Conservation (phyloP, 2,113 vertebrate genomes). For the Acanthisitta chloris region DNA sequence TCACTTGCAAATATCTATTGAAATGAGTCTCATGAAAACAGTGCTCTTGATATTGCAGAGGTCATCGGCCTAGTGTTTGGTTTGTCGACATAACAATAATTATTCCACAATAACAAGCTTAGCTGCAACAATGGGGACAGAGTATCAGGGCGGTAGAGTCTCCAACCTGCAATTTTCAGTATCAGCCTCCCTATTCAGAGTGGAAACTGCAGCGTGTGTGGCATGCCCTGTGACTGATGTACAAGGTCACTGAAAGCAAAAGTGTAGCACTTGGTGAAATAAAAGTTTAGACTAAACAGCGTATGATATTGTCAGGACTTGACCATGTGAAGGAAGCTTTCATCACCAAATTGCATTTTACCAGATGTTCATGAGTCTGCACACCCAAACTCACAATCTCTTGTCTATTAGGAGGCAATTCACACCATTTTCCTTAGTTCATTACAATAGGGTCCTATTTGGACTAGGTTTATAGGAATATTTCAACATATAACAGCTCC, state of each 20-base stretch:
- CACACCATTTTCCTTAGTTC: not conserved
- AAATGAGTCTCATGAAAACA: not conserved
- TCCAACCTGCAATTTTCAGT: not conserved
- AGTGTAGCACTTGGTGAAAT: constrained; percentile 17
- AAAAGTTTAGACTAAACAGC: constrained; percentile 19
- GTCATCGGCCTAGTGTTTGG: not conserved
- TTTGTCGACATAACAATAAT: not conserved
- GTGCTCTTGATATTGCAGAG: not conserved
- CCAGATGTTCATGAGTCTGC: not conserved
- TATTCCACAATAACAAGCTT: not conserved
- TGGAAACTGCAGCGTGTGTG: not conserved
- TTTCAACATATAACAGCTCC: not conserved
- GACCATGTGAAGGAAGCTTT: not conserved
- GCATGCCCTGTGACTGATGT: not conserved
- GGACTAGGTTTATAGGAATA: not conserved
- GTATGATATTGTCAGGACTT: not conserved
- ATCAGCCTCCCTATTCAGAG: not conserved
- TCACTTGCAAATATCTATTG: not conserved
- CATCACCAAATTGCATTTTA: not conserved
- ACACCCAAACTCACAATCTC: not conserved
- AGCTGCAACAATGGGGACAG: not conserved
- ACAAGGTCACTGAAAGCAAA: constrained; percentile 28
- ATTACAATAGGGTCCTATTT: not conserved
- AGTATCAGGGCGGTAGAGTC: not conserved
- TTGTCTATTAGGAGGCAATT: not conserved